These are phyloP conservation scores for Petrocephalus schoutedeni DNA, from an alignment of 2,797 vertebrate genomes.

Conservation along the genomic window DNA sequence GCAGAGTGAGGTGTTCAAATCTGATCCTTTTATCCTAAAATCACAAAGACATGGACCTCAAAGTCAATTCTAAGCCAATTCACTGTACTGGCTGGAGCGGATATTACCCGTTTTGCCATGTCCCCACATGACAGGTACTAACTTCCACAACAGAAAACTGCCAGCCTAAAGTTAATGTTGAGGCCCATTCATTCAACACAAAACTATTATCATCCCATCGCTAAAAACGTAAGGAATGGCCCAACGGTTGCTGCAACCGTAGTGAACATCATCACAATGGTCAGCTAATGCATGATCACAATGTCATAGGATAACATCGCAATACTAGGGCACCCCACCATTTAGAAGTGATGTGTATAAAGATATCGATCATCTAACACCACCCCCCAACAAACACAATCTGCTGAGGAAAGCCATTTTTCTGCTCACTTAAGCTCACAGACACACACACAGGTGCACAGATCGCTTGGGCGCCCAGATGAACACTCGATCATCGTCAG, in stretches of 20 bases:
- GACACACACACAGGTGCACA: neutral
- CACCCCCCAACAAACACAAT: neutral
- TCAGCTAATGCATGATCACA: neutral
- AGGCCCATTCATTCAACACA: neutral
- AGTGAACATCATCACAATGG: neutral
- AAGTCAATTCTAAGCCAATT: neutral
- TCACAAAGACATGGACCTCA: neutral
- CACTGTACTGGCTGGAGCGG: neutral
- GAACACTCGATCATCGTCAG: neutral
- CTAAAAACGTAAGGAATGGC: neutral
- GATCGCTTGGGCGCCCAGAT: neutral
- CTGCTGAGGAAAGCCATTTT: constrained; percentile 1
- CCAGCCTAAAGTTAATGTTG: neutral
- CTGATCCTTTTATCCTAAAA: neutral
- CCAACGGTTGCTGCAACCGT: neutral
- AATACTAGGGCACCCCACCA: neutral
- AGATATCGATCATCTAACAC: neutral
- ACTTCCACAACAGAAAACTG: neutral
- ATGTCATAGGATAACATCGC: neutral
- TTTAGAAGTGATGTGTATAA: neutral
- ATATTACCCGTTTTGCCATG: neutral
- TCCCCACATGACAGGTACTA: neutral
- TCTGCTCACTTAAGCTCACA: constrained; percentile 1
- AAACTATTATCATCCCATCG: neutral
- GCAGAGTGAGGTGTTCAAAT: neutral